A percentile compares a stretch with the other conserved stretches of the same genome.
Evolutionary conservation across 2,113 vertebrate species (phyloP).

Genomic region (Macrotus californicus): DNA sequence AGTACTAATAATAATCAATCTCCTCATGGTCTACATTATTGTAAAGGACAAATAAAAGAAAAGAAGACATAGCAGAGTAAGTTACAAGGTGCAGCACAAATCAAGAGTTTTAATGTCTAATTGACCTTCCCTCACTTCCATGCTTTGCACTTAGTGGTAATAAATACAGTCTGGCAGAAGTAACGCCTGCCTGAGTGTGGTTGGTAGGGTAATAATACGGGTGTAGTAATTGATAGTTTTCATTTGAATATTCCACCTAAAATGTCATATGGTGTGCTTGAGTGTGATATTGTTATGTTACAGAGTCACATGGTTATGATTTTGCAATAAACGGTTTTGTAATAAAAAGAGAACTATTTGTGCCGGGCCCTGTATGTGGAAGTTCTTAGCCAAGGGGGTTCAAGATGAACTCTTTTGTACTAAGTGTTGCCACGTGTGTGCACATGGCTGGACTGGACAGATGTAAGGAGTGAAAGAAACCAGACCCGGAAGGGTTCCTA

Average conservation of each 20-base stretch:
- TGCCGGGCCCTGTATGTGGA: background rate
- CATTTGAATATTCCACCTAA: too few species aligned
- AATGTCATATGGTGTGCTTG: too few species aligned
- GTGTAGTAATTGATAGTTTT: too few species aligned
- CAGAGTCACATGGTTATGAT: too few species aligned
- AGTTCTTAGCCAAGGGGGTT: background rate
- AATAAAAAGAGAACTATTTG: too few species aligned
- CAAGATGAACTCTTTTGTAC: background rate
- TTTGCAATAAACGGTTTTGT: too few species aligned
- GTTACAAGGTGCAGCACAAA: background rate
- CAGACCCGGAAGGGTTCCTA: background rate
- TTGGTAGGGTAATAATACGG: too few species aligned
- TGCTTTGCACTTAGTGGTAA: background rate
- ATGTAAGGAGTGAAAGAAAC: background rate
- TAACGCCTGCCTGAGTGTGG: too few species aligned
- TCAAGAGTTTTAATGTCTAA: background rate
- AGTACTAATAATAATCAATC: background rate
- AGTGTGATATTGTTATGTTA: too few species aligned
- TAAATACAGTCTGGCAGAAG: background rate
- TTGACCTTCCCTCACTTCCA: background rate
- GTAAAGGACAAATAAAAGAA: background rate
- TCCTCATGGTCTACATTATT: background rate
- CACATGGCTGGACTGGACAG: background rate
- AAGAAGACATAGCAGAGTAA: background rate
- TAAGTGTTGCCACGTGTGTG: background rate